Evolutionary conservation across 2,888 invertebrate genomes (phyloP).

Genomic region (Mythimna pallens): DNA sequence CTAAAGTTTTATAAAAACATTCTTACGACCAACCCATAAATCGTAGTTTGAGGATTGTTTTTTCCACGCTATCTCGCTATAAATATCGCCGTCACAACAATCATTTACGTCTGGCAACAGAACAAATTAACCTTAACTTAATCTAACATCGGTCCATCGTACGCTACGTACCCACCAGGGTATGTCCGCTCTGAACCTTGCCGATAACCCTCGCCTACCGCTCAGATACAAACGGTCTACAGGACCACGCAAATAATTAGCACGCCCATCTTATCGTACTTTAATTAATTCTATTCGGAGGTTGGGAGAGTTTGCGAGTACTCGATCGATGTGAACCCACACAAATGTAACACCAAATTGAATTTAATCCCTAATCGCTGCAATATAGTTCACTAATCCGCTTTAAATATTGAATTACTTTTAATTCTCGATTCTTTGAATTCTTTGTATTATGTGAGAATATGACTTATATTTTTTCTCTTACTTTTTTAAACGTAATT

Average conservation of each 20-base stretch:
- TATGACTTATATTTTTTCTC: constrained; percentile 14
- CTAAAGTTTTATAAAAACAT: too few relatives aligned
- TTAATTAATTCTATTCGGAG: constrained; percentile 81
- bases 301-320: constrained; percentile 61
- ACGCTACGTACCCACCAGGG: constrained; percentile 35
- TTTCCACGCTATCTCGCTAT: constrained; percentile 1
- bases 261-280: constrained; percentile 78
- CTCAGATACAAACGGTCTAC: constrained; percentile 59
- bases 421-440: background rate
- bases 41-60: too few relatives aligned
- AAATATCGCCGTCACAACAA: constrained; percentile 43
- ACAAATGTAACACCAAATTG: constrained; percentile 31
- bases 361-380: constrained; percentile 38
- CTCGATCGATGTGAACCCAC: constrained; percentile 42
- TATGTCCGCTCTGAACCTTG: constrained; percentile 56
- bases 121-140: constrained; percentile 76
- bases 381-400: constrained; percentile 18
- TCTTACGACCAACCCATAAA: too few relatives aligned
- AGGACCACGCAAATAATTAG: constrained; percentile 80
- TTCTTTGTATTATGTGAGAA: too few relatives aligned
- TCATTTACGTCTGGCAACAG: constrained; percentile 51
- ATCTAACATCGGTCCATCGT: constrained; percentile 56
- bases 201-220: constrained; percentile 66
- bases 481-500: background rate
- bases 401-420: constrained; percentile 33